Base-by-base conservation (phyloP, 2,113 vertebrate genomes). In the Bagarius yarrelli region DNA sequence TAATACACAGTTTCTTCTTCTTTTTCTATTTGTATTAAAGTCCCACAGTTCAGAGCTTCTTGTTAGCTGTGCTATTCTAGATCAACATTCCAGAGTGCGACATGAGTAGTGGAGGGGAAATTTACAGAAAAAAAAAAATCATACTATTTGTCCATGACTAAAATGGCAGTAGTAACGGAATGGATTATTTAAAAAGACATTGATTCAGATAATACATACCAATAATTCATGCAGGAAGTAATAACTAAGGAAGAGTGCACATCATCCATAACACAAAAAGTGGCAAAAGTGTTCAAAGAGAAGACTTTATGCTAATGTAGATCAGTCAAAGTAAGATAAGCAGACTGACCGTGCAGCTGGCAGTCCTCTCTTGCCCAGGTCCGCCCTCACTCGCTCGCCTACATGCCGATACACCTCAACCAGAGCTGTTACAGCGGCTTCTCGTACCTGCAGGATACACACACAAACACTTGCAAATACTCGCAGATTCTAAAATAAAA, bases 321-420 rank as follows among this genome's bases (percentile, higher is more conserved):
- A 32, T 72, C 19, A 30, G 12, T 44, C 16, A 72, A 50, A 36
- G 50, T 14, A 57, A 63, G 21, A 30, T 14, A 60, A 40, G 36
- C 13, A 84, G 8, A 80, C 95, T 95, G 88, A 98, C 97, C 96
- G 93, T 81, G 94, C 94, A 85, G 95, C 91, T 52, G 95, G 92
- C 87, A 99, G 91, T 84, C 95, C 96, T 90, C 94, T 94, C 85
- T 96, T 98, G 2, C 36, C 89, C 83, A 99, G 93, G 85, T 98
- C 96, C 78, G 87, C 74, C 85, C 95, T 90, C 70, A 99, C 94
- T 90, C 89, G 94, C 79, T 99, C 97, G 81, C 97, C 97, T 34
- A 97, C 93, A 78, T 98, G 93, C 82, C 95, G 95, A 85, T 99
- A 99, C 86, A 98, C 92, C 83, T 98, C 96, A 89, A 98, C 95